Evolutionary conservation across 2,797 vertebrate genomes (phyloP), one percentile per base, ranked within the genome.

Genomic region (Epinephelus malabaricus): DNA sequence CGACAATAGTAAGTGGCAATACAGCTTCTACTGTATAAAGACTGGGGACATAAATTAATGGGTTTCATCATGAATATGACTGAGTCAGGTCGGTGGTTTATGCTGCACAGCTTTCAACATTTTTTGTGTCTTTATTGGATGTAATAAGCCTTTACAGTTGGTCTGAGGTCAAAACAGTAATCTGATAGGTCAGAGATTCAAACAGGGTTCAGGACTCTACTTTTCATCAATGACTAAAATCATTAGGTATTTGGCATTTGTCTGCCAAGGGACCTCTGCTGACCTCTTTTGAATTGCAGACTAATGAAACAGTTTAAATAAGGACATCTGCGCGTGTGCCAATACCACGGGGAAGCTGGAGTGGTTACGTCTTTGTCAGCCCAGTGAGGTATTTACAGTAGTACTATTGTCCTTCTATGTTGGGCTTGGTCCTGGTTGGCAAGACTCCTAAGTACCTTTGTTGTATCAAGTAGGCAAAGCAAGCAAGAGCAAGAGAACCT

Each of bases 191-290:
- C 10, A 1, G n/a, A 6, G 46, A n/a, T 19, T 55, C 21, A 34
- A 67, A 53, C 59, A 43, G 43, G 9, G 23, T 51, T 81, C 84
- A 86, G 80, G 23, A 83, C 23, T 34, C 3, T 23, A 40, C 21
- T 40, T 58, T 70, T 49, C 4, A 23, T 53, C 23, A 47, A 0
- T 61, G 15, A 53, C 5, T 23, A 38, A 27, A 50, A 51, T 17
- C 2, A 12, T 40, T 2, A 18, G 0, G 30, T 30, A 8, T 23
- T 15, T 7, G 10, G 9, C 9, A 46, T 60, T 50, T 34, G 38
- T 78, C 47, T 70, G 2, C 15, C 13, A 53, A 15, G 50, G 23
- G 50, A 71, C 51, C 49, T 63, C 69, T 59, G 27, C 15, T 68
- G 59, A 13, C 25, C 49, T 63, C n/a, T 60, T 58, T 54, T 53